Percentiles rank a stretch among this genome's conserved stretches.
These are phyloP conservation scores for Maccullochella peelii DNA, from an alignment of 2,113 vertebrate species.

Conservation along the genomic window DNA sequence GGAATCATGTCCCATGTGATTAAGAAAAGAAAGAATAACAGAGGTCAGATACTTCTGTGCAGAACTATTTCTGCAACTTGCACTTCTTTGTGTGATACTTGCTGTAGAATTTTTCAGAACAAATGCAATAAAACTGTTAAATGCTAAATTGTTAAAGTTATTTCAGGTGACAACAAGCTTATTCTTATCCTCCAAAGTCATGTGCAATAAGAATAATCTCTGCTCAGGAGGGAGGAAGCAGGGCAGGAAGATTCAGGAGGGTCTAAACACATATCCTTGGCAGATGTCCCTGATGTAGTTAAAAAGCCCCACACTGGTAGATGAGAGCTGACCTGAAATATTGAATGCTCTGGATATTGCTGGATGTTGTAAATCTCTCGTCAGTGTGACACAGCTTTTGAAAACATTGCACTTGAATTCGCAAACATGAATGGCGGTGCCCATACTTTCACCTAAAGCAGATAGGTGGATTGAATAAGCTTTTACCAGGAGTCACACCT, in stretches of 20 bases:
- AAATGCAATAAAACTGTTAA: constrained; percentile 1
- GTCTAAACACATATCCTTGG: constrained; percentile 1
- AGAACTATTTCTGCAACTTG: background rate
- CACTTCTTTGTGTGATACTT: background rate
- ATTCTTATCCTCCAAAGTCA: background rate
- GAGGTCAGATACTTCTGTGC: constrained; percentile 28
- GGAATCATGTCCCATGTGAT: constrained; percentile 51
- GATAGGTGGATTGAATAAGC: constrained; percentile 5
- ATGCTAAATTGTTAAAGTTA: no score
- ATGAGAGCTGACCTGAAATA: constrained; percentile 13
- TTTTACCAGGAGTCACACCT: constrained; percentile 20
- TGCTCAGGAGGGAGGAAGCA: background rate
- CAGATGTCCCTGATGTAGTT: constrained; percentile 24
- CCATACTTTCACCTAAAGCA: background rate
- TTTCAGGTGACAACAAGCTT: background rate
- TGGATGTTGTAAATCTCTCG: constrained; percentile 1
- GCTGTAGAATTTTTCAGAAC: background rate
- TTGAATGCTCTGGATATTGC: constrained; percentile 11
- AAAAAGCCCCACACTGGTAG: background rate
- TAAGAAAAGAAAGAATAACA: constrained; percentile 35
- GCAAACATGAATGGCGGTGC: background rate
- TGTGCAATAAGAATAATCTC: background rate
- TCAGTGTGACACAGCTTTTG: background rate
- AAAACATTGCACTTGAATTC: background rate
- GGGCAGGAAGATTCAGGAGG: background rate